Percentiles rank a stretch among this genome's conserved stretches.
Conservation (phyloP, 2,888 invertebrate genomes). For the Amphipyra berbera region DNA sequence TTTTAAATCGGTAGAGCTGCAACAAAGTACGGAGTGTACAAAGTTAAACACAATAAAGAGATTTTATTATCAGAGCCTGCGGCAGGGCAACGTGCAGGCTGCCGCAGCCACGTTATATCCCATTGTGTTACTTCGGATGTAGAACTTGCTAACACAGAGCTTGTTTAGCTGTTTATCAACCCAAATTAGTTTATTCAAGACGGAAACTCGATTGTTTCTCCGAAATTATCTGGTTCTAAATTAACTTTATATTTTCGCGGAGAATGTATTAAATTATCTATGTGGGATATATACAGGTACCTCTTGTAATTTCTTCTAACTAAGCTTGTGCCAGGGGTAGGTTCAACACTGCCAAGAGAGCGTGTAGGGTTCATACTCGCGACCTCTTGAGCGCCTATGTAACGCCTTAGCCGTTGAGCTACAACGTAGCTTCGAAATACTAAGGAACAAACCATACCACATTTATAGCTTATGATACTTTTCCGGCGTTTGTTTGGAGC, state of each 20-base stretch:
- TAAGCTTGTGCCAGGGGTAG: not conserved
- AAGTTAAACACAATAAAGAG: slow-evolving; percentile 41
- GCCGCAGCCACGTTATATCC: slow-evolving; percentile 21
- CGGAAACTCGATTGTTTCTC: slow-evolving; percentile 41
- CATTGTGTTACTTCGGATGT: slow-evolving; percentile 47
- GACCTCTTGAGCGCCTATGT: too few relatives aligned
- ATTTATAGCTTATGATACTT: not conserved
- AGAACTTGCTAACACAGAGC: slow-evolving; percentile 38
- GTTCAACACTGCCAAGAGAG: too few relatives aligned
- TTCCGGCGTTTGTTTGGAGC: slow-evolving; percentile 5
- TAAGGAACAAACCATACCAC: not conserved
- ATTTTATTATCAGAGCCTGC: slow-evolving; percentile 48
- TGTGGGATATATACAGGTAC: not conserved
- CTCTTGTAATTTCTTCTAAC: too few relatives aligned
- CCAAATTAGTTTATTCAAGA: slow-evolving; percentile 55
- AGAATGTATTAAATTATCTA: not conserved
- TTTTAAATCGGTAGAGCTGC: slow-evolving; percentile 41
- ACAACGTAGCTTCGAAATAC: not conserved
- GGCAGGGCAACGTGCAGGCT: slow-evolving; percentile 32
- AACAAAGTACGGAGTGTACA: slow-evolving; percentile 41
- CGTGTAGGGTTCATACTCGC: too few relatives aligned
- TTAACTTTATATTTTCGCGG: slow-evolving; percentile 13
- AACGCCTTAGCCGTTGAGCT: too few relatives aligned
- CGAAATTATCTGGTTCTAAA: slow-evolving; percentile 31
- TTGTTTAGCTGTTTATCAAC: slow-evolving; percentile 41